These are phyloP conservation scores for Paramormyrops kingsleyae DNA, from an alignment of 2,113 vertebrate genomes.

Conservation along the genomic window DNA sequence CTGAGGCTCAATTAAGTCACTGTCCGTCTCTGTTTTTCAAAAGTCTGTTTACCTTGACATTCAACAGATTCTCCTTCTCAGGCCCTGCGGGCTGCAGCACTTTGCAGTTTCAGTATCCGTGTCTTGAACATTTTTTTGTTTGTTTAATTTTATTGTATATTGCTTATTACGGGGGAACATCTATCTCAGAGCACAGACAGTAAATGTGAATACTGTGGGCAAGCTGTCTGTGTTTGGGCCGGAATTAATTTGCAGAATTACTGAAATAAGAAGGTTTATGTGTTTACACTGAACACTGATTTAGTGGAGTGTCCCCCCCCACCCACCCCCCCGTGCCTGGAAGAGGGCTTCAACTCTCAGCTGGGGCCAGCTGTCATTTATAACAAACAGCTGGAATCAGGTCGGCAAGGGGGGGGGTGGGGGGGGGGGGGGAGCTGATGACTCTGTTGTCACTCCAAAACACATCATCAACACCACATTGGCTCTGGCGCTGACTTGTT, in stretches of 20 bases:
- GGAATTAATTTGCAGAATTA: not conserved
- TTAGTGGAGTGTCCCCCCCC: not conserved
- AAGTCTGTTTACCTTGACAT: not conserved
- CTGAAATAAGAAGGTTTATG: not conserved
- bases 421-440: not conserved
- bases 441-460: not conserved
- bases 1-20: not conserved
- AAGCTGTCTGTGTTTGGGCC: not conserved
- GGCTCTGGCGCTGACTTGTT: not conserved
- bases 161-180: not conserved
- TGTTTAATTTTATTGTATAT: not conserved
- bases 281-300: not conserved
- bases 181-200: not conserved
- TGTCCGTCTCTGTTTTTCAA: not conserved
- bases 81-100: not conserved
- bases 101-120: not conserved
- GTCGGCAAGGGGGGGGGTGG: not conserved
- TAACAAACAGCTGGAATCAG: not conserved
- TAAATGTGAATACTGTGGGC: not conserved
- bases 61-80: not conserved
- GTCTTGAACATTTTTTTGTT: not conserved
- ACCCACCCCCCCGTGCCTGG: not conserved
- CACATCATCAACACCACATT: not conserved
- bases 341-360: not conserved
- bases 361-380: slow-evolving; percentile 4